Conservation (phyloP, 2,113 vertebrate species). For the Meleagris gallopavo region DNA sequence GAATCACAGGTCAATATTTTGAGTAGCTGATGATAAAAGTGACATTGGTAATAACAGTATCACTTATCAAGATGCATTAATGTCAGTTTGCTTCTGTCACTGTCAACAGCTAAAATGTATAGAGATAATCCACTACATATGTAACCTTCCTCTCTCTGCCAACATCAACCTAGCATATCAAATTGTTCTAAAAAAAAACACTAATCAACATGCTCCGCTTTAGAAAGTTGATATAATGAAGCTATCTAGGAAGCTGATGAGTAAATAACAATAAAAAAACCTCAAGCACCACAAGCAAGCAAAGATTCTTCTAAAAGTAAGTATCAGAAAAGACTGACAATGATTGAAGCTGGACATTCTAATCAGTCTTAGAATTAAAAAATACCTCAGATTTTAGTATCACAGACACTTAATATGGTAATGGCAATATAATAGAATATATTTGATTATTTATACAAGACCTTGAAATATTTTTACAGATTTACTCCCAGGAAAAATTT, state of each 20-base stretch:
- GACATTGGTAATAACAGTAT: conserved; percentile 7
- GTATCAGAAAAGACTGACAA: neutral
- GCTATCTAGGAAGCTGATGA: neutral
- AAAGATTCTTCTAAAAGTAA: neutral
- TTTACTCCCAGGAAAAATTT: neutral
- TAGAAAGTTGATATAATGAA: neutral
- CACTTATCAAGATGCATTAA: conserved; percentile 27
- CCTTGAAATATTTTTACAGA: neutral
- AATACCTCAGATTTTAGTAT: neutral
- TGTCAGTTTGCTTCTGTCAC: conserved; percentile 41
- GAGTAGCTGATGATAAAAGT: conserved; percentile 31
- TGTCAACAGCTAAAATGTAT: conserved; percentile 8
- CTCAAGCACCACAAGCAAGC: neutral
- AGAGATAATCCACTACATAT: conserved; percentile 37
- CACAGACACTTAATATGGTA: neutral
- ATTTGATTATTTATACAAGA: neutral
- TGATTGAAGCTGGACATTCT: neutral
- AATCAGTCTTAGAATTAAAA: neutral
- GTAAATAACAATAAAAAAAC: neutral
- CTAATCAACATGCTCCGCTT: conserved; percentile 22
- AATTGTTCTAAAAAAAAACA: conserved; percentile 43
- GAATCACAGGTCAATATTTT: conserved; percentile 27
- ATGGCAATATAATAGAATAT: neutral
- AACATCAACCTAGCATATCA: conserved; percentile 44
- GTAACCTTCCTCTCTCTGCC: neutral